A percentile compares a stretch with the other conserved stretches of the same genome.
phyloP scores from a whole-genome alignment of 2,113 vertebrate genomes.

The Lota lota region DNA sequence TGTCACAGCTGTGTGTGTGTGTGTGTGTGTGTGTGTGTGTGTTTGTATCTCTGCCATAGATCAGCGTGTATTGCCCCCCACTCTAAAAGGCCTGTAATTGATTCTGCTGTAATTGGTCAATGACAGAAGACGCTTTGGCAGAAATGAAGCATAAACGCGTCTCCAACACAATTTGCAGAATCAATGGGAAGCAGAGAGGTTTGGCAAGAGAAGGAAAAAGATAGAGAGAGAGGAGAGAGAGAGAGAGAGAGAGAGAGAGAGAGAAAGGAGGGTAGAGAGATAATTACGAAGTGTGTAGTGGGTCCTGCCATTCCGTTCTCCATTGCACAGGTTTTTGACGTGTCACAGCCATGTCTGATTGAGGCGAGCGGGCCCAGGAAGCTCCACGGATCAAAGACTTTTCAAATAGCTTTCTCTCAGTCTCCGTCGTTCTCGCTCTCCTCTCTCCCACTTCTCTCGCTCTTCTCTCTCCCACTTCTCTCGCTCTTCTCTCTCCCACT shows the following conservation, averaged over 20 bases:
- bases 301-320: constrained; percentile 31
- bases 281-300: constrained; percentile 24
- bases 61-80: constrained; percentile 24
- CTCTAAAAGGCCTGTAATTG: constrained; percentile 75
- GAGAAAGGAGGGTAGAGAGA: constrained; percentile 7
- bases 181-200: constrained; percentile 65
- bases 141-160: constrained; percentile 75
- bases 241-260: constrained; percentile 5
- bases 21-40: background rate
- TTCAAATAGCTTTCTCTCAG: constrained; percentile 43
- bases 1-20: background rate
- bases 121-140: constrained; percentile 72
- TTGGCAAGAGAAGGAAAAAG: constrained; percentile 24
- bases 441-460: background rate
- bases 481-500: constrained; percentile 3
- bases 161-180: constrained; percentile 72
- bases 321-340: constrained; percentile 55
- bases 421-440: background rate
- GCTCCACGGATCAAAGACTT: constrained; percentile 65
- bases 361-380: constrained; percentile 52
- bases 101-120: constrained; percentile 77
- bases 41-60: background rate
- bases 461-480: background rate
- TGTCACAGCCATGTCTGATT: constrained; percentile 62
- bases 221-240: constrained; percentile 9